phyloP scores from a whole-genome alignment of 2,888 invertebrate genomes.

The Catonia carolina region DNA sequence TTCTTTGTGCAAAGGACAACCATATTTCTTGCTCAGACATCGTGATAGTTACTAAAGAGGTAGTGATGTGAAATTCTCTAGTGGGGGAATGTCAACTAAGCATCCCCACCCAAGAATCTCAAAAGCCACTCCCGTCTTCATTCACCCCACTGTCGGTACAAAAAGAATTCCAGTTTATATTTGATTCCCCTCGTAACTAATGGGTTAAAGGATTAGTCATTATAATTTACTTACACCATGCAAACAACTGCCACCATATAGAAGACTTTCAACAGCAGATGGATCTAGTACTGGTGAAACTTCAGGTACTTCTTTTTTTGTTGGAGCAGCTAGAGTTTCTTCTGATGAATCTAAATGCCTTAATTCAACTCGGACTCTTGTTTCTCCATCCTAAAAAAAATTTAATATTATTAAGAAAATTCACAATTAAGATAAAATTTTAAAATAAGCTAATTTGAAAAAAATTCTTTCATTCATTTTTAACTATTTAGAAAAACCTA shows the following conservation, averaged over 20 bases:
- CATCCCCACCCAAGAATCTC: too few species aligned
- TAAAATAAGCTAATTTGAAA: background rate
- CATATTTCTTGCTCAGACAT: too few species aligned
- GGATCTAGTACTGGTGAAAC: constrained; percentile 45
- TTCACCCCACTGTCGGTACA: too few species aligned
- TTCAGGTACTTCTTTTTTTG: background rate
- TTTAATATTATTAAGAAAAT: constrained; percentile 3
- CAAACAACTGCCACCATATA: constrained; percentile 78
- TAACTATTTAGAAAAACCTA: too few species aligned
- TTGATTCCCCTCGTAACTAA: too few species aligned
- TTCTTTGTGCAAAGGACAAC: too few species aligned
- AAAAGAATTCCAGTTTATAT: too few species aligned
- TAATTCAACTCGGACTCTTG: constrained; percentile 56
- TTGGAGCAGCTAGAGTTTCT: background rate
- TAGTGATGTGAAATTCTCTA: too few species aligned
- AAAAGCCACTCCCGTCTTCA: too few species aligned
- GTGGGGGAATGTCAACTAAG: too few species aligned
- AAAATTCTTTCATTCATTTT: constrained; percentile 5
- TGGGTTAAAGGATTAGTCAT: too few species aligned
- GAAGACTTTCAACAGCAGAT: constrained; percentile 68
- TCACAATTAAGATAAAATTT: constrained; percentile 6
- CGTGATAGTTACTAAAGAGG: too few species aligned
- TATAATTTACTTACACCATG: constrained; percentile 60
- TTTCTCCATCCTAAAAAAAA: constrained; percentile 53
- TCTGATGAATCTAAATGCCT: constrained; percentile 4